A percentile compares a stretch with the other conserved stretches of the same genome.
phyloP scores from a whole-genome alignment of 1,140 invertebrate genomes.

The Lineus longissimus region DNA sequence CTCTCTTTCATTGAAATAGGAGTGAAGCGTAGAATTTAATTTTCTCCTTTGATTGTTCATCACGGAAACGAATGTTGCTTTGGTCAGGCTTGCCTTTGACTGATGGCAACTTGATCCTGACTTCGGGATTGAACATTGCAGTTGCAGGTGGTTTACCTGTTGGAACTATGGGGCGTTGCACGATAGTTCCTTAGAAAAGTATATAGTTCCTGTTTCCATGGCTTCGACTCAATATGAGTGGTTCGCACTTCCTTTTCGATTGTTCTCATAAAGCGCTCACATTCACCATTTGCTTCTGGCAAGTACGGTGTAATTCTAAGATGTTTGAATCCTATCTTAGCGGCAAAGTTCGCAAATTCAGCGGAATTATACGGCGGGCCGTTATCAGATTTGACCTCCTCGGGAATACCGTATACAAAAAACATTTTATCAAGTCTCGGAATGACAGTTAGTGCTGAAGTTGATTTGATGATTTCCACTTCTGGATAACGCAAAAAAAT shows the following conservation, averaged over 20 bases:
- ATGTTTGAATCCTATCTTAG: constrained; percentile 18
- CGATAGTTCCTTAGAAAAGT: constrained; percentile 17
- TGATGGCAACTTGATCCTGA: too few species aligned
- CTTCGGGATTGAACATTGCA: too few species aligned
- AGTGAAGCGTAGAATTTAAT: too few species aligned
- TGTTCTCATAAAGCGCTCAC: constrained; percentile 23
- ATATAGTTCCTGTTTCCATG: constrained; percentile 19
- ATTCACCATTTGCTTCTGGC: constrained; percentile 19
- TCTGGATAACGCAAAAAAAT: too few species aligned
- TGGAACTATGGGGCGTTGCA: constrained; percentile 14
- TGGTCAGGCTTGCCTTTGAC: too few species aligned
- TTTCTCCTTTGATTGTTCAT: too few species aligned
- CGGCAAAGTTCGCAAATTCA: constrained; percentile 23
- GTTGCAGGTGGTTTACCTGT: constrained; percentile 1
- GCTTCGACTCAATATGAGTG: constrained; percentile 1
- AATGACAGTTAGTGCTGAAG: constrained; percentile 1
- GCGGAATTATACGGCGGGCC: constrained; percentile 22
- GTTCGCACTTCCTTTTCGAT: constrained; percentile 13
- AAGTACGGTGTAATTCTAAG: constrained; percentile 20
- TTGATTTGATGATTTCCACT: constrained; percentile 12
- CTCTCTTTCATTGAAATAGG: too few species aligned
- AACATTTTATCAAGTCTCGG: constrained; percentile 16
- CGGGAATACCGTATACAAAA: constrained; percentile 12
- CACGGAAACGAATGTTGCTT: too few species aligned
- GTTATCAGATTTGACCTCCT: constrained; percentile 19